phyloP scores from a whole-genome alignment of 1,140 invertebrate genomes.

The Macrotrachela quadricornifera region DNA sequence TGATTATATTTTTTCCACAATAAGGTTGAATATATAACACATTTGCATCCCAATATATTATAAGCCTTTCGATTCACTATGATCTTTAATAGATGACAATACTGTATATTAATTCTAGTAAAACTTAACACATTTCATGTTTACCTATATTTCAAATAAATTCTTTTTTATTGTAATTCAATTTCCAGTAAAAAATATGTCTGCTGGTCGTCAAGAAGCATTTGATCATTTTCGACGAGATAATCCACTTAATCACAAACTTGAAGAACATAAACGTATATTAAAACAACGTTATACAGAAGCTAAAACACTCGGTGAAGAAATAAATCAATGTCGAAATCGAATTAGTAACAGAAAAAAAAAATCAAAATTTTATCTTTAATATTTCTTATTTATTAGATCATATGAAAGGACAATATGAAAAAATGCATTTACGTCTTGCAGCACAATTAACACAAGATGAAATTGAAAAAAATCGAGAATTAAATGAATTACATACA shows the following conservation, averaged over 20 bases:
- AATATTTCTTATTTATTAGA: constrained; percentile 12
- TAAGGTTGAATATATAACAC: too few species aligned
- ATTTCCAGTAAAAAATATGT: constrained; percentile 26
- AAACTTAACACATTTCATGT: too few species aligned
- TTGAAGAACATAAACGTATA: constrained; percentile 21
- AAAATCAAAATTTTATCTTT: too few species aligned
- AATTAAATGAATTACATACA: constrained; percentile 17
- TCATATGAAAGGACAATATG: constrained; percentile 19
- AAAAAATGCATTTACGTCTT: constrained; percentile 12
- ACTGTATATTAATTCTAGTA: too few species aligned
- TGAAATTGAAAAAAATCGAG: constrained; percentile 16
- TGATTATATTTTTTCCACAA: too few species aligned
- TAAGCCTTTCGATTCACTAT: too few species aligned
- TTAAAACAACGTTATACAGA: constrained; percentile 23
- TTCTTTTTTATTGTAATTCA: neutral
- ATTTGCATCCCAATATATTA: too few species aligned
- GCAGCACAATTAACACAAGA: neutral
- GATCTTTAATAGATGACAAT: neutral
- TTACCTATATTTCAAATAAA: neutral
- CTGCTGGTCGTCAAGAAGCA: constrained; percentile 26
- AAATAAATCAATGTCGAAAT: constrained; percentile 19
- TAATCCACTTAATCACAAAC: constrained; percentile 19
- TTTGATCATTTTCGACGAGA: constrained; percentile 28
- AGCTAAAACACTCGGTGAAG: constrained; percentile 24
- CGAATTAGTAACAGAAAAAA: constrained; percentile 29